These are phyloP conservation scores for Cosmopolites sordidus DNA, from an alignment of 2,888 invertebrate species.

Conservation along the genomic window DNA sequence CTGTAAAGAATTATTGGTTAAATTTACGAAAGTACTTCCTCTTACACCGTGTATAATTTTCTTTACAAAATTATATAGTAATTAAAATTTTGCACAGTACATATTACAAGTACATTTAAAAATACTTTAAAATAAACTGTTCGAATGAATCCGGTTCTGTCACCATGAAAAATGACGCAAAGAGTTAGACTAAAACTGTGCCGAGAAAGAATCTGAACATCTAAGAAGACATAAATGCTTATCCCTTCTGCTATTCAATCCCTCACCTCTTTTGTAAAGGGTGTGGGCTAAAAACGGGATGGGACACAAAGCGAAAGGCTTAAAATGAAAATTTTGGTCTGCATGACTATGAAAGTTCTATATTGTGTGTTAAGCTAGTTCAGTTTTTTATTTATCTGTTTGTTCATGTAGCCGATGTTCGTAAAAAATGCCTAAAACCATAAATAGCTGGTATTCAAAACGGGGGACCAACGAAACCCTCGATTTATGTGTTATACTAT, in stretches of 20 bases:
- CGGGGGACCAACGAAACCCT: too few relatives aligned
- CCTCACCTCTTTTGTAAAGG: constrained; percentile 16
- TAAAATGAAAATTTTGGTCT: constrained; percentile 13
- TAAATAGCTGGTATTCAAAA: too few relatives aligned
- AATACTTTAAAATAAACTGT: background rate
- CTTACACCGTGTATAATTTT: too few relatives aligned
- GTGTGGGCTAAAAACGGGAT: constrained; percentile 6
- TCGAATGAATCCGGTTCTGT: constrained; percentile 2
- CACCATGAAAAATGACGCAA: background rate
- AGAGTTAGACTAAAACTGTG: constrained; percentile 5
- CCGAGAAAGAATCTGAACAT: constrained; percentile 6
- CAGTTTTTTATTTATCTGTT: constrained; percentile 1
- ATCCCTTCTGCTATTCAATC: constrained; percentile 7
- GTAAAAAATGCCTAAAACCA: too few relatives aligned
- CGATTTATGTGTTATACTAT: too few relatives aligned
- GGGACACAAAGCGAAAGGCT: constrained; percentile 10
- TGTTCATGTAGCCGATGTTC: too few relatives aligned
- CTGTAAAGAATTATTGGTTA: too few relatives aligned
- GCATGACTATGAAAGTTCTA: constrained; percentile 7
- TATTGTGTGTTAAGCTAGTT: constrained; percentile 3
- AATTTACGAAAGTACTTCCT: too few relatives aligned
- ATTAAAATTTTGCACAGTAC: too few relatives aligned
- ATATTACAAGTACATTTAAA: background rate
- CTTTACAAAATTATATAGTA: too few relatives aligned
- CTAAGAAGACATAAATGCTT: constrained; percentile 11